phyloP scores from a whole-genome alignment of 1,140 invertebrate genomes.

The Drosophila grimshawi region DNA sequence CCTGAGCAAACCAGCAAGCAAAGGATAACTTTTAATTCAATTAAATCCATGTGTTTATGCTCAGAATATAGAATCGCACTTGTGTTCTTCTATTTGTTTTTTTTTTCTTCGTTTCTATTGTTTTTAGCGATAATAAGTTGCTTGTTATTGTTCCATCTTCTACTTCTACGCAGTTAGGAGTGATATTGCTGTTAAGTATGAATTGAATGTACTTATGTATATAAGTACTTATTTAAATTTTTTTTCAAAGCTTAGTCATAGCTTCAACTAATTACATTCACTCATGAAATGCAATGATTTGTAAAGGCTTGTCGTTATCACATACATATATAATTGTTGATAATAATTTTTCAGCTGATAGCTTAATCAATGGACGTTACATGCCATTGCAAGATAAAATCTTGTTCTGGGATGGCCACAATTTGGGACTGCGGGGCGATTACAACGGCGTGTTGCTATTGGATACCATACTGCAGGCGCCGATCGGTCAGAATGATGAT shows the following conservation, averaged over 20 bases:
- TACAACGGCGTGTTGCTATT: constrained; percentile 95
- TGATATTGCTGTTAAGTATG: no score
- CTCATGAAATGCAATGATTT: not conserved
- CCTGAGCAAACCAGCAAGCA: constrained; percentile 1
- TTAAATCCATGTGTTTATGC: not conserved
- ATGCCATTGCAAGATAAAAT: constrained; percentile 92
- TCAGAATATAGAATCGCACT: no score
- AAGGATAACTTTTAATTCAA: constrained; percentile 36
- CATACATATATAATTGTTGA: not conserved
- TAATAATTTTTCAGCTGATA: constrained; percentile 37
- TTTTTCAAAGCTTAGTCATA: no score
- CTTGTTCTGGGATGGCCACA: constrained; percentile 91
- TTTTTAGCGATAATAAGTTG: constrained; percentile 20
- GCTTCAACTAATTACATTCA: not conserved
- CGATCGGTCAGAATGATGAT: constrained; percentile 89
- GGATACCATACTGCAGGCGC: constrained; percentile 94
- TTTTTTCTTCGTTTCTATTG: constrained; percentile 13
- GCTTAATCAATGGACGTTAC: constrained; percentile 87
- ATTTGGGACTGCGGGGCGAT: constrained; percentile 93
- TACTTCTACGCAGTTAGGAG: constrained; percentile 61
- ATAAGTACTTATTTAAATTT: not conserved
- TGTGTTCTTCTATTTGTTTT: not conserved
- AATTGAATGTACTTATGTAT: not conserved
- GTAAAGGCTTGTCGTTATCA: not conserved
- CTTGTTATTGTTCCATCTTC: constrained; percentile 27